Percentiles rank a stretch among this genome's conserved stretches.
Evolutionary conservation across 2,888 invertebrate genomes (phyloP).

Genomic region (Meloe dianella): DNA sequence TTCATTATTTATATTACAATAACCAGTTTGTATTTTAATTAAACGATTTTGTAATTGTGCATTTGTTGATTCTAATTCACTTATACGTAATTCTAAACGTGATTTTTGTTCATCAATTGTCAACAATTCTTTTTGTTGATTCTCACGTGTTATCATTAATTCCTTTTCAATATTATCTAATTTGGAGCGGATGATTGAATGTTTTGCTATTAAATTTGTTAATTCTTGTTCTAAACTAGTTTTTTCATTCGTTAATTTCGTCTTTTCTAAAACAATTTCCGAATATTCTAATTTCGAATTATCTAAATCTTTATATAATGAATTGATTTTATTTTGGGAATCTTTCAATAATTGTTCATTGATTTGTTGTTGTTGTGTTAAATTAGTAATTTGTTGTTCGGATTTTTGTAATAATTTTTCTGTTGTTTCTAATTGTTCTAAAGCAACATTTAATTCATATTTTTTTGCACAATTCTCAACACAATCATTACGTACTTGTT

Average conservation of each 20-base stretch:
- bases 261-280: constrained; percentile 75
- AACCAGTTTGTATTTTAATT: constrained; percentile 45
- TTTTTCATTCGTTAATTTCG: constrained; percentile 74
- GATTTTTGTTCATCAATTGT: constrained; percentile 57
- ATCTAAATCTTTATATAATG: constrained; percentile 70
- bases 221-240: constrained; percentile 70
- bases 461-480: constrained; percentile 66
- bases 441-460: constrained; percentile 62
- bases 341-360: constrained; percentile 58
- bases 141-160: constrained; percentile 46
- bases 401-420: constrained; percentile 48
- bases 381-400: constrained; percentile 58
- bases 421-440: constrained; percentile 55
- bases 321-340: constrained; percentile 63
- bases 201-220: neutral
- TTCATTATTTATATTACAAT: constrained; percentile 32
- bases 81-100: constrained; percentile 58
- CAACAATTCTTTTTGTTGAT: constrained; percentile 47
- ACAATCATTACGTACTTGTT: constrained; percentile 59
- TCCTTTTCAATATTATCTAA: constrained; percentile 47
- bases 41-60: constrained; percentile 55
- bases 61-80: constrained; percentile 57
- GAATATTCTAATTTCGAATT: constrained; percentile 76
- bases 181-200: constrained; percentile 23
- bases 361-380: constrained; percentile 58